phyloP scores from a whole-genome alignment of 2,888 invertebrate genomes.

The Pseudococcus jackbeardsleyi region DNA sequence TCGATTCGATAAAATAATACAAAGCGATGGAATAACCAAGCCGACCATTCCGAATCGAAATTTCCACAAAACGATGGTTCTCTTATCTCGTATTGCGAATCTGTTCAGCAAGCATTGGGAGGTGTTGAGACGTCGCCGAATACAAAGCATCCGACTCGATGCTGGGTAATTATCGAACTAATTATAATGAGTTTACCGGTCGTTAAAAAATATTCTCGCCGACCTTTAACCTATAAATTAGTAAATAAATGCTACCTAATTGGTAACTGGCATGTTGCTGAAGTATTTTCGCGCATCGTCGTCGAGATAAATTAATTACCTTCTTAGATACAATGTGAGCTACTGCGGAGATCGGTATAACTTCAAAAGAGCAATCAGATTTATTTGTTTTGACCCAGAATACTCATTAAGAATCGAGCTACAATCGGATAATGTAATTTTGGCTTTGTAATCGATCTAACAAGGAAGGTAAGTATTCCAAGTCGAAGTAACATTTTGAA shows the following conservation, averaged over 20 bases:
- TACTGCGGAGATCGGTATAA: neutral
- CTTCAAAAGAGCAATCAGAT: neutral
- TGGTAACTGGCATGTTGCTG: neutral
- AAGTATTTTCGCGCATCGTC: neutral
- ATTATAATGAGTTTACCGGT: neutral
- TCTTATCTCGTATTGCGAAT: neutral
- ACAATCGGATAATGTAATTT: neutral
- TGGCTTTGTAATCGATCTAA: too few species aligned
- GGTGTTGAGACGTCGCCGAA: neutral
- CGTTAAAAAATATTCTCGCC: slow-evolving; percentile 13
- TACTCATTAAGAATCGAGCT: neutral
- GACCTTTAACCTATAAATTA: slow-evolving; percentile 38
- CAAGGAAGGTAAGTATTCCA: too few species aligned
- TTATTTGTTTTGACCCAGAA: neutral
- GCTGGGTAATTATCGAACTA: neutral
- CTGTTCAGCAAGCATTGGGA: too few species aligned
- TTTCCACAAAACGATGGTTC: neutral
- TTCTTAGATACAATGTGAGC: neutral
- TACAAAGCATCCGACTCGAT: neutral
- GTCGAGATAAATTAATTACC: slow-evolving; percentile 6
- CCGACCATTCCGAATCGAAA: neutral
- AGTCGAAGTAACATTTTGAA: too few species aligned
- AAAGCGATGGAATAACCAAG: neutral
- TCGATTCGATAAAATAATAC: neutral
- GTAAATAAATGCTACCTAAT: slow-evolving; percentile 18